phyloP scores from a whole-genome alignment of 2,888 invertebrate species.

The Trachelus stipa region DNA sequence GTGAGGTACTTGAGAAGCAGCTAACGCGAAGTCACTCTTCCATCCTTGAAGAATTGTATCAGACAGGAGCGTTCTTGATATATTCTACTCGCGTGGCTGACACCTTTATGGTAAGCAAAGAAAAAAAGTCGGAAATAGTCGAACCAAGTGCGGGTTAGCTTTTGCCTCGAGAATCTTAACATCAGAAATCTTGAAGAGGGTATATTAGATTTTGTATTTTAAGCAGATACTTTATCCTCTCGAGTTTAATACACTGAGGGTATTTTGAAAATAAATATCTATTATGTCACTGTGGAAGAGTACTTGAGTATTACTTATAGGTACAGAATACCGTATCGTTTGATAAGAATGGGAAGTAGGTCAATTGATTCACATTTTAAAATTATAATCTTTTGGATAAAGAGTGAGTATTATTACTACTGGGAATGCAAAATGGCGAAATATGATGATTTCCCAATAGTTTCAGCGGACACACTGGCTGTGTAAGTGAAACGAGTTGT shows the following conservation, averaged over 20 bases:
- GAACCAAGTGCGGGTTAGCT: neutral
- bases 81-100: neutral
- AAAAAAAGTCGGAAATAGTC: neutral
- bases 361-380: neutral
- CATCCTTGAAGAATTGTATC: neutral
- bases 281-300: neutral
- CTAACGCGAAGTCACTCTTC: neutral
- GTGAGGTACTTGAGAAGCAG: neutral
- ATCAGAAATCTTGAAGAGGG: neutral
- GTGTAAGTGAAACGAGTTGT: neutral
- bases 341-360: neutral
- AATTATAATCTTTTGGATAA: neutral
- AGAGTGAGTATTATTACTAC: no score
- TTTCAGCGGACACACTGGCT: neutral
- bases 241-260: neutral
- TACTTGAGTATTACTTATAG: neutral
- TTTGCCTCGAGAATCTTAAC: neutral
- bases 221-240: neutral
- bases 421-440: no score
- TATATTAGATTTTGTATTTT: neutral
- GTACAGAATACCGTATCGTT: neutral
- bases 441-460: neutral
- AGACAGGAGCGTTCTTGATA: neutral
- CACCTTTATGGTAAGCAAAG: neutral
- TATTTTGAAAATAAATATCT: neutral